These are phyloP conservation scores for Sarcophaga variegata DNA, from an alignment of 2,888 invertebrate species.

Conservation along the genomic window DNA sequence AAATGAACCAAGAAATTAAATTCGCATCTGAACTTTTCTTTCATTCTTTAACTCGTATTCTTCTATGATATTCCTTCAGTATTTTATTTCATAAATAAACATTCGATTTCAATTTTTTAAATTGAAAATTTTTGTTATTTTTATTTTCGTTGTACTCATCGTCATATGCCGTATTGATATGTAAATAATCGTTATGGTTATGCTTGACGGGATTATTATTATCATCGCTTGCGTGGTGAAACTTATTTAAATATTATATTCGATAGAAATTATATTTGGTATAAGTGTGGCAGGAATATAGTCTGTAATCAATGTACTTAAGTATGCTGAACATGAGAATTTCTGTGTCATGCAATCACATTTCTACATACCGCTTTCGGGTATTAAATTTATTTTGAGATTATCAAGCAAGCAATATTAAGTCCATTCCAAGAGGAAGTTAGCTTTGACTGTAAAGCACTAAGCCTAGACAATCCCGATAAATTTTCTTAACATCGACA, in stretches of 20 bases:
- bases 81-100: conserved; percentile 62
- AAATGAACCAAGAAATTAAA: conserved; percentile 72
- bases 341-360: too few species aligned
- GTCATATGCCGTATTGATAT: conserved; percentile 40
- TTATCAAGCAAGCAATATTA: too few species aligned
- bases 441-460: too few species aligned
- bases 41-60: conserved; percentile 26
- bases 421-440: too few species aligned
- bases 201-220: conserved; percentile 17
- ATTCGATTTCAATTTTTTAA: conserved; percentile 59
- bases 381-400: too few species aligned
- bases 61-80: conserved; percentile 7
- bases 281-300: neutral
- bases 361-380: too few species aligned
- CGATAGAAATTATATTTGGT: neutral
- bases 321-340: too few species aligned
- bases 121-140: conserved; percentile 32
- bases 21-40: conserved; percentile 59
- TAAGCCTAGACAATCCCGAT: too few species aligned
- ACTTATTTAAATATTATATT: conserved; percentile 2
- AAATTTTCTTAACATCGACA: too few species aligned
- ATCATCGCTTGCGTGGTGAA: conserved; percentile 19
- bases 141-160: neutral
- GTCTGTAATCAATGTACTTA: too few species aligned
- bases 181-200: conserved; percentile 37